Conservation (phyloP, 1,140 invertebrate species). For the Pogonomyrmex californicus region DNA sequence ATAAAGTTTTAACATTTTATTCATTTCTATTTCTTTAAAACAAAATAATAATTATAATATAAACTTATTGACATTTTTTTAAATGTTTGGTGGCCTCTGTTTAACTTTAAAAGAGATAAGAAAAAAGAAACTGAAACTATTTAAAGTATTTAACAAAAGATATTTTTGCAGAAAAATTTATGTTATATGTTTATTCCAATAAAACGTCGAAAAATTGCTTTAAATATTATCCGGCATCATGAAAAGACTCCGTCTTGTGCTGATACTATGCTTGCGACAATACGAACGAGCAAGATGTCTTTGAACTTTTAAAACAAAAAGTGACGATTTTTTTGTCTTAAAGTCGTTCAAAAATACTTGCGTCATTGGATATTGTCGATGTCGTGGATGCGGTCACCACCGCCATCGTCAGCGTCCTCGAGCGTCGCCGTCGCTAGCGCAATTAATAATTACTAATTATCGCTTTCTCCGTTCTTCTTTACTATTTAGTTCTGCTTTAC, state of each 20-base stretch:
- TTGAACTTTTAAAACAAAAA: neutral
- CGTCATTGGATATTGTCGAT: slow-evolving; percentile 25
- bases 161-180: neutral
- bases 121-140: neutral
- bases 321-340: neutral
- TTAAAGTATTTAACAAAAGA: neutral
- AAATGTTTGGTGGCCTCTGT: neutral
- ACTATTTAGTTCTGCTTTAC: slow-evolving; percentile 70
- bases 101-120: neutral
- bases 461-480: neutral
- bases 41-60: neutral
- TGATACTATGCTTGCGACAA: slow-evolving; percentile 16
- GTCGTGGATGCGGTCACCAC: slow-evolving; percentile 25
- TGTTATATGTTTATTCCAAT: slow-evolving; percentile 5
- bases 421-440: slow-evolving; percentile 21
- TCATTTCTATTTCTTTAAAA: neutral
- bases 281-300: slow-evolving; percentile 9
- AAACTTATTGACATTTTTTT: neutral
- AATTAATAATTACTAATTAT: slow-evolving; percentile 49
- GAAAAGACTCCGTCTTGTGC: neutral
- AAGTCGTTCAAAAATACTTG: slow-evolving; percentile 3
- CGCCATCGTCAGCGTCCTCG: slow-evolving; percentile 40
- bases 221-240: slow-evolving; percentile 1
- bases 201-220: neutral
- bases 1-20: neutral